Base-by-base conservation (phyloP, 2,113 vertebrate species). In the Nicator chloris region DNA sequence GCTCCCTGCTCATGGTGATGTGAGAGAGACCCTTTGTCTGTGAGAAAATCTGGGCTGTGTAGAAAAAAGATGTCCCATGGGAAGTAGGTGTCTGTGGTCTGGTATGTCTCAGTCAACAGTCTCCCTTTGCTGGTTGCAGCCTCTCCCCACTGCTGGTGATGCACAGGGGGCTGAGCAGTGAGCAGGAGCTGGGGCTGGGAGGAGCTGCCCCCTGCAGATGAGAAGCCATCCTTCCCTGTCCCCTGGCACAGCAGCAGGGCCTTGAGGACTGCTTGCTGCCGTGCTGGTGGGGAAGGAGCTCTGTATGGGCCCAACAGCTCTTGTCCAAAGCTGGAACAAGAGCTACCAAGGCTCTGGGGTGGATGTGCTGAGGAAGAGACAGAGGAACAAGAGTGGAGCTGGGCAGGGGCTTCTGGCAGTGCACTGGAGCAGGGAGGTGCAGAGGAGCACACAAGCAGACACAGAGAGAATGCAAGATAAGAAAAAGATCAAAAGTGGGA, bases 161-260 rank as follows among this genome's bases (percentile, higher is more conserved):
- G 16, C 13, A 37, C 9, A 7, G 44, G 39, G 39, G 31, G 56
- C 9, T 1, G 2, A 26, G 23, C 3, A 1, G 9, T 13, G 9
- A 66, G 19, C 49, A 24, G 49, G 35, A 68, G 44, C 24, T 61
- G 69, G 30, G 35, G 9, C 20, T 35, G n/a, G 27, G 44, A 51
- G 14, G 9, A 68, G 15, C 28, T 0, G 0, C 35, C 10, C 18
- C n/a, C 28, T 61, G 47, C 45, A n/a, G 61, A 9, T 14, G 33
- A 35, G 78, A 51, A 88, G 13, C 13, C 27, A 26, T 60, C 39
- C 27, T 78, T 86, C 27, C 14, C 22, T 1, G 2, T 47, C 6
- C n/a, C 19, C 59, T 47, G 24, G 27, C 2, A 53, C 47, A 54
- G 9, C 33, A 53, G 16, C 0, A 0, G n/a, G 47, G 59, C 44